Evolutionary conservation across 2,888 invertebrate species (phyloP).

Genomic region (Spisula subtruncata): DNA sequence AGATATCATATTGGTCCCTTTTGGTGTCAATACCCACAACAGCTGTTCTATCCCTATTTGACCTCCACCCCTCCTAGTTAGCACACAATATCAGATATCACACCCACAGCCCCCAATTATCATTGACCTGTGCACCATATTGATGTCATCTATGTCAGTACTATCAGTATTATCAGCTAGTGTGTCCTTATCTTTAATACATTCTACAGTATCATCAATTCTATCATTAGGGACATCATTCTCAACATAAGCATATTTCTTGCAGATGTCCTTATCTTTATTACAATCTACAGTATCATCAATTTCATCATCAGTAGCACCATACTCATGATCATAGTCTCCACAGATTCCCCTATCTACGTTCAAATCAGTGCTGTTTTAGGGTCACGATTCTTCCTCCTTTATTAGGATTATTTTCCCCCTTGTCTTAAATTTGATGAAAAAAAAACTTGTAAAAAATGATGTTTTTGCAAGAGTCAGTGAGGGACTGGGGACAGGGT

Average conservation of each 20-base stretch:
- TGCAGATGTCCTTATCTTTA: background rate
- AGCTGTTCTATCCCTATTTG: no score
- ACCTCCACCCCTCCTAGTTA: no score
- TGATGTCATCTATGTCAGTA: constrained; percentile 11
- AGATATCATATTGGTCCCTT: no score
- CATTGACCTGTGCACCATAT: constrained; percentile 15
- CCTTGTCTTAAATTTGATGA: background rate
- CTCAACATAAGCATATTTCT: background rate
- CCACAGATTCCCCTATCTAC: no score
- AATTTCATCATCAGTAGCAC: no score
- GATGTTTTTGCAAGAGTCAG: background rate
- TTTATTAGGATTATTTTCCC: background rate
- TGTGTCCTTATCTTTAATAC: background rate
- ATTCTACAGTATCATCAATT: background rate
- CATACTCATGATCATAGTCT: no score
- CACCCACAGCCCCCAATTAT: background rate
- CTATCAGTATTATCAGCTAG: constrained; percentile 35
- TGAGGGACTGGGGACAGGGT: background rate
- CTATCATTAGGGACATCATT: no score
- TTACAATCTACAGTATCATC: no score
- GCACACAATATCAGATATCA: no score
- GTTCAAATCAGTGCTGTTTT: no score
- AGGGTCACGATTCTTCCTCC: background rate
- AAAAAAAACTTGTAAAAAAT: background rate
- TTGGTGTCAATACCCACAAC: no score